Conservation (phyloP, 2,113 vertebrate genomes). For the Eublepharis macularius region DNA sequence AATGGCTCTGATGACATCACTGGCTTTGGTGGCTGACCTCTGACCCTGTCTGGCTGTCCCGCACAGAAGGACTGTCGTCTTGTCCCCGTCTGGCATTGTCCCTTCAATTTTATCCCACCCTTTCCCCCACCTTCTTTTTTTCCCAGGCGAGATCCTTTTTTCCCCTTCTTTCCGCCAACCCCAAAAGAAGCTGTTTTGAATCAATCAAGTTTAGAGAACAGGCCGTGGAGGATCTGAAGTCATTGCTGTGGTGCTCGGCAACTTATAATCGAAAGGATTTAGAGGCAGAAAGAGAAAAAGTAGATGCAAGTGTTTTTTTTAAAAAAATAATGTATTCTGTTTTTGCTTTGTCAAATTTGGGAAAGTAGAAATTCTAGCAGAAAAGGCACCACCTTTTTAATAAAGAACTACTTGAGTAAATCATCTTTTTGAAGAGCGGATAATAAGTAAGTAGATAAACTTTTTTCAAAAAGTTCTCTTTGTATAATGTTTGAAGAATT, state of each 20-base stretch:
- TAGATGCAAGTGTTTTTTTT: no score
- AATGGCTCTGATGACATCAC: not conserved
- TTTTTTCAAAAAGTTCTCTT: not conserved
- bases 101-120: not conserved
- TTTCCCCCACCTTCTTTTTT: not conserved
- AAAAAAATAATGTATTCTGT: not conserved
- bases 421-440: not conserved
- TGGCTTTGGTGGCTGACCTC: constrained; percentile 7
- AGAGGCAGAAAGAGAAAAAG: not conserved
- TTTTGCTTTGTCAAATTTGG: not conserved
- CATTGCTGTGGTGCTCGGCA: not conserved
- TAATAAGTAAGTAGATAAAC: not conserved
- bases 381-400: not conserved
- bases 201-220: not conserved
- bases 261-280: not conserved
- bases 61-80: constrained; percentile 7
- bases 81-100: not conserved
- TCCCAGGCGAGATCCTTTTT: not conserved
- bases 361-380: not conserved
- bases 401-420: not conserved
- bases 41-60: constrained; percentile 27
- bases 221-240: not conserved
- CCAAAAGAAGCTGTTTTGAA: not conserved
- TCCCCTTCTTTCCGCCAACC: not conserved
- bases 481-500: not conserved